Base-by-base conservation (phyloP, 2,888 invertebrate genomes). In the Drosophila trichaetosa region DNA sequence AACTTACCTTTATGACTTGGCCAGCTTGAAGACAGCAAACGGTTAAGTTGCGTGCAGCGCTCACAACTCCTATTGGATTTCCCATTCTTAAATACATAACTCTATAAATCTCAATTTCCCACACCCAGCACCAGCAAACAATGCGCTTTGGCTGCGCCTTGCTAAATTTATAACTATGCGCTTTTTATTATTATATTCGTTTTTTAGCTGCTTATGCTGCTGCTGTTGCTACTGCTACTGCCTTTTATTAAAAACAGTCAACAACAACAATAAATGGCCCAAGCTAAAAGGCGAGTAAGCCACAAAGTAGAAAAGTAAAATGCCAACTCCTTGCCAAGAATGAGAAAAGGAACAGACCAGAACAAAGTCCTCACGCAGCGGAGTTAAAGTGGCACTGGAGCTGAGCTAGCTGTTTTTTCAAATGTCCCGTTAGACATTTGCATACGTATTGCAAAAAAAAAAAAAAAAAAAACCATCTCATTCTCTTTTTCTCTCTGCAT, bases 301-400 rank as follows among this genome's bases (percentile, higher is more conserved):
- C 84, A 88, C 84, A 85, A 85, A 85, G 84, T 88, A 79, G 78
- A 86, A 86, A 85, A 88, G 89, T 88, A 86, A 88, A 85, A 85
- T 85, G 78, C 76, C 89, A 85, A 88, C 87, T 85, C 77, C 67
- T 80, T 76, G 33, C 76, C 69, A 59, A 68, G 78, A 59, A 65
- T 68, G 68, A 71, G 69, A 65, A 68, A 68, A 49, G 46, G 53
- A 53, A 54, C 68, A 51, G 68, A 85, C 64, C 65, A 63, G 76
- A 67, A 46, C 64, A 49, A 69, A 70, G 73, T 73, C 69, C 66
- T 78, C 70, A 78, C 78, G 74, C 74, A 74, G 76, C 72, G 81
- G 78, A 88, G 78, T 86, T 87, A 83, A 86, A 84, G 84, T 84
- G 83, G 78, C 86, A 79, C 73, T 69, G 74, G 36, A 84, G 76